Evolutionary conservation across 2,113 vertebrate genomes (phyloP).

Genomic region (Pica pica): DNA sequence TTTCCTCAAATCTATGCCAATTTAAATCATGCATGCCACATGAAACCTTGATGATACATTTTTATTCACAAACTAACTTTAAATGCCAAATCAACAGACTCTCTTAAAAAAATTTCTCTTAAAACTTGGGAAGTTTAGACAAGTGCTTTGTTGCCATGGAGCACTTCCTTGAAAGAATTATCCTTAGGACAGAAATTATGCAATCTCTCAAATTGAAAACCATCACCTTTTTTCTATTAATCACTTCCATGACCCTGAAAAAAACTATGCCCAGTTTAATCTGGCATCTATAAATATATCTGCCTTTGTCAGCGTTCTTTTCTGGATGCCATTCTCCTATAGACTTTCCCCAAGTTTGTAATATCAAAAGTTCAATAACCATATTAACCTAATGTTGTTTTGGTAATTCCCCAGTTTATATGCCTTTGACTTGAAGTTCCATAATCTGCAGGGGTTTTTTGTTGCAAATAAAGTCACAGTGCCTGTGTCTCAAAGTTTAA

Average conservation of each 20-base stretch:
- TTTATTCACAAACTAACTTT: neutral
- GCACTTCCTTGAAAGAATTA: neutral
- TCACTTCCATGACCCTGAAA: neutral
- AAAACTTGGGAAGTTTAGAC: neutral
- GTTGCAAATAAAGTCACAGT: neutral
- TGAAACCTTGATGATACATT: neutral
- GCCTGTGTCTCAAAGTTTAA: neutral
- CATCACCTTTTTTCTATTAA: neutral
- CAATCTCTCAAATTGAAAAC: neutral
- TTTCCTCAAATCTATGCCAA: neutral
- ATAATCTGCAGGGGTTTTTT: neutral
- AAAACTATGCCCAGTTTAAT: neutral
- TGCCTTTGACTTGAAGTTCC: neutral
- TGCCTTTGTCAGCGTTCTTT: neutral
- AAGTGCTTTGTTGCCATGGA: neutral
- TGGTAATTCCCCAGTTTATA: neutral
- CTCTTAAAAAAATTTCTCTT: neutral
- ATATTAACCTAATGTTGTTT: neutral
- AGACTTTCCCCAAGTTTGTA: neutral
- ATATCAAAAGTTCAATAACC: neutral
- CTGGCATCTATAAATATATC: neutral
- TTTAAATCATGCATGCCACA: fast-evolving
- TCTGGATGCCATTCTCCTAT: neutral
- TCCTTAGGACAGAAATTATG: neutral
- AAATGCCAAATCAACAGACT: neutral